Conservation (phyloP, 2,888 invertebrate species). For the Cyaniris semiargus region DNA sequence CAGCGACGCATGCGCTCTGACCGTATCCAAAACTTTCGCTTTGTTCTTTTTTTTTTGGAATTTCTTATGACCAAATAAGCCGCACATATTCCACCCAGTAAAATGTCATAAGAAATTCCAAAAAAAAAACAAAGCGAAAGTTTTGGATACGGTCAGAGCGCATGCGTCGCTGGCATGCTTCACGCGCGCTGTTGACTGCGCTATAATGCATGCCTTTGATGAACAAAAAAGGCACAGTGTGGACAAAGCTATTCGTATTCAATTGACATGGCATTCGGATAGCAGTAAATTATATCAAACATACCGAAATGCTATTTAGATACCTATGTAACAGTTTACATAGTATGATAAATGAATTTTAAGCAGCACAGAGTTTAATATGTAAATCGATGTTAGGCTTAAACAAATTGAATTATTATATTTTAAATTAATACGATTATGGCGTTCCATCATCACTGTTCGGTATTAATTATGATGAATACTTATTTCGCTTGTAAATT, state of each 20-base stretch:
- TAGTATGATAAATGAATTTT: neutral
- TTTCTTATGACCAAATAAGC: too few species aligned
- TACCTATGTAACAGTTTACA: slow-evolving; percentile 3
- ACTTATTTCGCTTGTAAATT: neutral
- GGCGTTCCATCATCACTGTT: neutral
- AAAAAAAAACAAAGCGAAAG: too few species aligned
- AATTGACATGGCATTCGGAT: neutral
- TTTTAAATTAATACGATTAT: slow-evolving; percentile 26
- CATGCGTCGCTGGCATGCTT: too few species aligned
- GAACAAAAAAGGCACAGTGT: too few species aligned
- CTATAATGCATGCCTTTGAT: too few species aligned
- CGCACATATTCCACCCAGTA: too few species aligned
- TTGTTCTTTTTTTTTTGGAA: too few species aligned
- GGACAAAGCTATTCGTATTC: neutral
- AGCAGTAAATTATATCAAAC: neutral
- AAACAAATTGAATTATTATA: slow-evolving; percentile 22
- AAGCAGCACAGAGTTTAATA: slow-evolving; percentile 9
- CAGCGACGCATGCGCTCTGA: too few species aligned
- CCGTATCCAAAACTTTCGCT: too few species aligned
- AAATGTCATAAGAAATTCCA: too few species aligned
- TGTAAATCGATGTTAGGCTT: slow-evolving; percentile 23
- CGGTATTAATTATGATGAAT: neutral
- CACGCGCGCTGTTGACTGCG: too few species aligned
- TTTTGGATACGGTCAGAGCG: too few species aligned
- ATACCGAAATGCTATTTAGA: neutral